These are phyloP conservation scores for Globia sparganii DNA, from an alignment of 2,888 invertebrate species.

Conservation along the genomic window DNA sequence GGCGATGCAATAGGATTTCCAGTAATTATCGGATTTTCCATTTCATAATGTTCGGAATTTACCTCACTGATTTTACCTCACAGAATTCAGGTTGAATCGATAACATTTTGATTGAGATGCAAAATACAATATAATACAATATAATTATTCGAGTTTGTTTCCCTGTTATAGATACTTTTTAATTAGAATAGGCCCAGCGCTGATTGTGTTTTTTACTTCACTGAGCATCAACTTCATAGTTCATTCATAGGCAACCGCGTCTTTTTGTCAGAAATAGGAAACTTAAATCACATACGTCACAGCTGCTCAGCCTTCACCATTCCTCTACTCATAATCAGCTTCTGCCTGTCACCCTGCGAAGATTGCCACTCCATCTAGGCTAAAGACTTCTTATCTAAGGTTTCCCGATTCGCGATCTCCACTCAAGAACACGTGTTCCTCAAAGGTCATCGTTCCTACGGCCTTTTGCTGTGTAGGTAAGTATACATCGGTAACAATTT, in stretches of 20 bases:
- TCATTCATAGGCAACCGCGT: background rate
- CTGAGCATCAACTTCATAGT: background rate
- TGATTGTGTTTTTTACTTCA: background rate
- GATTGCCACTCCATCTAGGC: background rate
- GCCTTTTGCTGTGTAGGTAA: background rate
- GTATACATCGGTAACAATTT: background rate
- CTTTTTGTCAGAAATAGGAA: background rate
- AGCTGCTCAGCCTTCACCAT: background rate
- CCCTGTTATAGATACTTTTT: background rate
- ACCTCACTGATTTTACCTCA: background rate
- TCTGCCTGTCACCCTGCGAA: background rate
- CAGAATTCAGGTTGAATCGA: background rate
- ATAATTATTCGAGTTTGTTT: slow-evolving; percentile 4
- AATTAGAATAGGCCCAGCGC: background rate
- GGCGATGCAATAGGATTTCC: background rate
- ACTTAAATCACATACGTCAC: background rate
- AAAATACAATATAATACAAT: no score
- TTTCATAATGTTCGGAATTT: slow-evolving; percentile 1
- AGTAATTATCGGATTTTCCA: slow-evolving; percentile 4
- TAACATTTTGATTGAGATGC: background rate
- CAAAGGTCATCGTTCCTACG: background rate
- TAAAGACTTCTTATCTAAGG: background rate
- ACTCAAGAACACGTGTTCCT: background rate
- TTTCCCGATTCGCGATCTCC: background rate
- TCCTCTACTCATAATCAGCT: background rate